phyloP scores from a whole-genome alignment of 1,140 invertebrate genomes.

The Euglossa dilemma region DNA sequence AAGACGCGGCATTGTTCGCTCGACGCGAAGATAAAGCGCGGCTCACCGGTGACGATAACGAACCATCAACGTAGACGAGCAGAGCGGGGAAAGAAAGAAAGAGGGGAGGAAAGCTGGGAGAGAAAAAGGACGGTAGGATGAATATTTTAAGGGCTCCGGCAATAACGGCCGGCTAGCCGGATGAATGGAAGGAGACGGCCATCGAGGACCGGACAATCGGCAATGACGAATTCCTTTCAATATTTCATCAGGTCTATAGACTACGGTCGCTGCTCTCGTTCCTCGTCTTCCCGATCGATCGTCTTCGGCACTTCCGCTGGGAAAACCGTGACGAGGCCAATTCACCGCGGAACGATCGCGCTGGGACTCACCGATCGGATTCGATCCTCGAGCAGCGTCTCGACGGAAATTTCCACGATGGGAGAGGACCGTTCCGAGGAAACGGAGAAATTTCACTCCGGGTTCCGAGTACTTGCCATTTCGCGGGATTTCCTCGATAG shows the following conservation, averaged over 20 bases:
- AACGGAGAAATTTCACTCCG: background rate
- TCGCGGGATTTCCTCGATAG: no score
- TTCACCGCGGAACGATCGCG: constrained; percentile 9
- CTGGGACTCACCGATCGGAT: background rate
- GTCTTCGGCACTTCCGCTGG: constrained; percentile 14
- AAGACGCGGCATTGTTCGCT: constrained; percentile 35
- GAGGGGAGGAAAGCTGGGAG: background rate
- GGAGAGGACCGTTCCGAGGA: background rate
- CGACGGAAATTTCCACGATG: no score
- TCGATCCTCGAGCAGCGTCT: background rate
- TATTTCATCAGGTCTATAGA: constrained; percentile 72
- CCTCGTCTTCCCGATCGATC: constrained; percentile 55
- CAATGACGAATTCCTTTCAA: constrained; percentile 76
- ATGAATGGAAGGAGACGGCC: constrained; percentile 62
- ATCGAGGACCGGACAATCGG: constrained; percentile 64
- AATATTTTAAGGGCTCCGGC: constrained; percentile 67
- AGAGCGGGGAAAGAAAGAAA: background rate
- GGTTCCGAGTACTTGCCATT: no score
- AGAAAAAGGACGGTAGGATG: constrained; percentile 41
- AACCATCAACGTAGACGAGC: constrained; percentile 7
- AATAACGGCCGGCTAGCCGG: constrained; percentile 51
- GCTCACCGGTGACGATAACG: constrained; percentile 51
- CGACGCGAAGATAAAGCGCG: constrained; percentile 52
- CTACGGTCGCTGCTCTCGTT: constrained; percentile 36
- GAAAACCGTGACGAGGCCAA: constrained; percentile 36